Percentiles rank a stretch among this genome's conserved stretches.
phyloP scores from a whole-genome alignment of 2,888 invertebrate genomes.

The Oxyteleia sp. region DNA sequence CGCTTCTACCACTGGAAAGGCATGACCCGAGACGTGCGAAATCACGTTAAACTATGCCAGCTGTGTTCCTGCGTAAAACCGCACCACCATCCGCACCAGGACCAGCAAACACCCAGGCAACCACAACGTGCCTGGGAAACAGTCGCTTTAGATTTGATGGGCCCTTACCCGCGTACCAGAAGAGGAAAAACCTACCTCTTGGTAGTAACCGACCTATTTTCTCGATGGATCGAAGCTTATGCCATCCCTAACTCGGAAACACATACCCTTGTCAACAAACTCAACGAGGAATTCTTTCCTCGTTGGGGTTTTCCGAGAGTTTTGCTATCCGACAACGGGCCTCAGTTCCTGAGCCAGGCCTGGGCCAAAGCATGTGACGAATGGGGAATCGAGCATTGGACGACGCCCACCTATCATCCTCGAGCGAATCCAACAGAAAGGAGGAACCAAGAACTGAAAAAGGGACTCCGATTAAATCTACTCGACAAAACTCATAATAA shows the following conservation, averaged over 20 bases:
- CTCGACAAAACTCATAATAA: too few species aligned
- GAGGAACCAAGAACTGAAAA: constrained; percentile 65
- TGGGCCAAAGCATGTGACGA: constrained; percentile 6
- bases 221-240: constrained; percentile 76
- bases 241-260: constrained; percentile 45
- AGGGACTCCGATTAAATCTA: too few species aligned
- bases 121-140: constrained; percentile 36
- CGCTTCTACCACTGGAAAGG: constrained; percentile 53
- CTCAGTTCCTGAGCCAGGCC: constrained; percentile 38
- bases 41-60: constrained; percentile 48
- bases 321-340: constrained; percentile 54
- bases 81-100: not conserved
- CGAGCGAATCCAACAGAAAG: constrained; percentile 56
- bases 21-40: constrained; percentile 21
- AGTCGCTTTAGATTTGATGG: constrained; percentile 68
- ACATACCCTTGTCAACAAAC: constrained; percentile 1
- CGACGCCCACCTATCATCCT: constrained; percentile 28
- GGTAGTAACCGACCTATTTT: constrained; percentile 76
- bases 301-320: constrained; percentile 21
- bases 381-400: constrained; percentile 45
- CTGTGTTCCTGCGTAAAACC: constrained; percentile 48
- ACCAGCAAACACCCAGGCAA: constrained; percentile 10
- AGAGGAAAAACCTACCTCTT: constrained; percentile 61
- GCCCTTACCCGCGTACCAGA: constrained; percentile 62
- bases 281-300: constrained; percentile 45